Evolutionary conservation across 2,888 invertebrate genomes (phyloP), one percentile per base, ranked within the genome.

Genomic region (Petrolisthes manimaculis): DNA sequence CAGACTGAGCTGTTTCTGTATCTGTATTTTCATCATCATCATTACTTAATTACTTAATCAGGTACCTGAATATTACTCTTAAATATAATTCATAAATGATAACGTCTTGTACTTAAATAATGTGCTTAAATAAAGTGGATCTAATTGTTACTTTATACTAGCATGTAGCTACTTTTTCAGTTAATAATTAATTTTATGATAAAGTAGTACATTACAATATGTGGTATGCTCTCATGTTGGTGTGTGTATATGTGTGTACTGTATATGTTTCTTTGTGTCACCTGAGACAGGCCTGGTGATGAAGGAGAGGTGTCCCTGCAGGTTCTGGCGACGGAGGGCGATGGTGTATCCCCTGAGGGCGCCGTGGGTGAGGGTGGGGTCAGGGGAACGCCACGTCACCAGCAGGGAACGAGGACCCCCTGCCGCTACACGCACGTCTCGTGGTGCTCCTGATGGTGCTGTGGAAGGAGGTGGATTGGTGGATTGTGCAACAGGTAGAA

Each of bases 391-490:
- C 89, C 89, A 89, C 4, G 78, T 81, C 12, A 89, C 83, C n/a
- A 83, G 51, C 55, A 89, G 61, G n/a, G 89, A 85, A n/a, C 83
- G 74, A 21, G 89, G 77, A 5, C 86, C 86, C 12, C 82, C 81
- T 3, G 85, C 71, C 8, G 89, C 61, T 51, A 86, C 89, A 9
- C 85, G 69, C 21, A 89, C 85, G 61, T 89, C 86, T n/a, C 74
- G 51, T 5, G 89, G 89, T 5, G 89, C 85, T 77, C 89, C 89
- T 5, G 85, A 85, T 3, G 89, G 89, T 1, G 89, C 89, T 89
- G 69, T 14, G 51, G 54, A 6, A 78, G 14, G 18, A 18, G 12
- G 21, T 9, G 8, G 21, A 37, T 37, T 37, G 37, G 37, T 37
- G 37, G 9, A 4, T 37, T 21, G n/a, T 77, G 37, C 12, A 24